Conservation (phyloP, 2,888 invertebrate species). For the Ennomos fuscantarius region DNA sequence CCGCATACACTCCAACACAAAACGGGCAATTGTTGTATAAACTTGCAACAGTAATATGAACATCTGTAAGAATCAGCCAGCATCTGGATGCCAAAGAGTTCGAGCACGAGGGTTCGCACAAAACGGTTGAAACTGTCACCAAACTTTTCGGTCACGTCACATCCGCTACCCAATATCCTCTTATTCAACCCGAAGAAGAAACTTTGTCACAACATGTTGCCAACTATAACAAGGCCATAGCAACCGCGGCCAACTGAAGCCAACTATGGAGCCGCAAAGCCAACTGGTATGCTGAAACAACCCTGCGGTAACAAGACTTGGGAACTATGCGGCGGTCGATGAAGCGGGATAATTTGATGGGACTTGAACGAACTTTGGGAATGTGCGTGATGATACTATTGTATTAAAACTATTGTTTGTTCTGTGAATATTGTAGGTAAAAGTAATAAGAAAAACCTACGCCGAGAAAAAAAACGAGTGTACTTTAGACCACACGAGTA, state of each 20-base stretch:
- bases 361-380: slow-evolving; percentile 5
- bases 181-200: slow-evolving; percentile 15
- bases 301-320: slow-evolving; percentile 23
- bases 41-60: too few relatives aligned
- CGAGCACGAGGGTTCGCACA: too few relatives aligned
- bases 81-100: too few relatives aligned
- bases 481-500: too few relatives aligned
- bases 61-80: too few relatives aligned
- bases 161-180: slow-evolving; percentile 18
- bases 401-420: too few relatives aligned
- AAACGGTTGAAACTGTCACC: not conserved
- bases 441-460: too few relatives aligned
- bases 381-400: slow-evolving; percentile 7
- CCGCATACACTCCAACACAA: slow-evolving; percentile 2
- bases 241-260: slow-evolving; percentile 21
- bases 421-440: too few relatives aligned
- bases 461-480: too few relatives aligned
- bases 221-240: slow-evolving; percentile 6
- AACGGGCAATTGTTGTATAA: too few relatives aligned
- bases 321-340: slow-evolving; percentile 19
- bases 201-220: slow-evolving; percentile 24
- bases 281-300: slow-evolving; percentile 11
- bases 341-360: slow-evolving; percentile 17
- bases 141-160: slow-evolving; percentile 24
- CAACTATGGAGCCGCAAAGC: slow-evolving; percentile 19